Conservation (phyloP, 1,140 invertebrate genomes). For the Popillia japonica region DNA sequence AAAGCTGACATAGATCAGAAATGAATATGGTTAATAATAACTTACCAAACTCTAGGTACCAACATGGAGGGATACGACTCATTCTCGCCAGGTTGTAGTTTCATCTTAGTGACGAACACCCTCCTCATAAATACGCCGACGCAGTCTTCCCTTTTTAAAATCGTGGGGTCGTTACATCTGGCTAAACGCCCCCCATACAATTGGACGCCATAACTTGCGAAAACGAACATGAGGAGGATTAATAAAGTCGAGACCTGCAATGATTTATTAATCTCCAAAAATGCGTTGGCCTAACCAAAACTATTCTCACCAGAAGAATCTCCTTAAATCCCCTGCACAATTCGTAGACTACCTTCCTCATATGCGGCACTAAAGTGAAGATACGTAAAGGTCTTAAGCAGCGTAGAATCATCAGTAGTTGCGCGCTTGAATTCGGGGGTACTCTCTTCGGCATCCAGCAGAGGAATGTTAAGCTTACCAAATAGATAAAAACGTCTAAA, state of each 20-base stretch:
- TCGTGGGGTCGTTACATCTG: constrained; percentile 95
- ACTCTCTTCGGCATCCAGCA: constrained; percentile 96
- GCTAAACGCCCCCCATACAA: constrained; percentile 95
- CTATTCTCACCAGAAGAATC: constrained; percentile 84
- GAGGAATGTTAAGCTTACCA: constrained; percentile 93
- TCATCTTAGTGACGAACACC: constrained; percentile 99
- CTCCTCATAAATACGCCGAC: constrained; percentile 94
- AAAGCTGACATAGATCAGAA: too few species aligned
- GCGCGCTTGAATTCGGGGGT: constrained; percentile 89
- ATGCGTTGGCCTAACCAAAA: too few species aligned
- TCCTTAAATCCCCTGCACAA: constrained; percentile 99
- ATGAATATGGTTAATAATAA: too few species aligned
- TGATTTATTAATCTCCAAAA: too few species aligned
- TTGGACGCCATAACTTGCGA: constrained; percentile 98
- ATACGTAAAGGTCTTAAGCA: constrained; percentile 96
- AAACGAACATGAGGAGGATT: constrained; percentile 98
- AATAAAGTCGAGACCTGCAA: constrained; percentile 94
- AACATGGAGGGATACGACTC: constrained; percentile 93
- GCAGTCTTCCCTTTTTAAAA: constrained; percentile 85
- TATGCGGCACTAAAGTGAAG: constrained; percentile 98
- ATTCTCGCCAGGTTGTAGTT: constrained; percentile 79
- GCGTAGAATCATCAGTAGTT: constrained; percentile 94
- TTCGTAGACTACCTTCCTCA: constrained; percentile 99
- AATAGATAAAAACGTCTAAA: constrained; percentile 97
- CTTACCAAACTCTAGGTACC: constrained; percentile 96